These are phyloP conservation scores for Megalonaias nervosa DNA, from an alignment of 1,140 invertebrate species.

Conservation along the genomic window DNA sequence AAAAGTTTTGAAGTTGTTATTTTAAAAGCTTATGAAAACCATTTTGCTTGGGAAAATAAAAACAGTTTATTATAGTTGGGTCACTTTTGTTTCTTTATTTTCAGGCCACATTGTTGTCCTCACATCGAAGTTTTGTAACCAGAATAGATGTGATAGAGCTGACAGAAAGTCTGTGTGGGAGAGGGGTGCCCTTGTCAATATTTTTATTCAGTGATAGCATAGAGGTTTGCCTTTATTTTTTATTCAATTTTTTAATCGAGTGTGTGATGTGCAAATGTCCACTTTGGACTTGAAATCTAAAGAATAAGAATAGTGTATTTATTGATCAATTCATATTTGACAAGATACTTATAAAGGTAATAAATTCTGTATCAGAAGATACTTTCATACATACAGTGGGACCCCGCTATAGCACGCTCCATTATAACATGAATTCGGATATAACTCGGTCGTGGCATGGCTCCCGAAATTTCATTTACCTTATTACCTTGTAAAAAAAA, in stretches of 20 bases:
- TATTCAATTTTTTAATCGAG: background rate
- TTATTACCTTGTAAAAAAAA: too few relatives aligned
- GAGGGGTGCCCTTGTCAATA: conserved; percentile 89
- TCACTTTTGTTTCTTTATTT: conserved; percentile 49
- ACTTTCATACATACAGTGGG: too few relatives aligned
- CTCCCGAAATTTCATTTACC: too few relatives aligned
- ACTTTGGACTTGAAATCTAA: background rate
- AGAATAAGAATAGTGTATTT: background rate
- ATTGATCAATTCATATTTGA: background rate
- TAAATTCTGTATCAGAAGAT: background rate
- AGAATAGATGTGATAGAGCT: conserved; percentile 92
- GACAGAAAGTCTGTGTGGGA: conserved; percentile 86
- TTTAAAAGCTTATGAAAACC: background rate
- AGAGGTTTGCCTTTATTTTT: conserved; percentile 77
- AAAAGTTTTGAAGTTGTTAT: background rate
- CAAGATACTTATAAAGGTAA: background rate
- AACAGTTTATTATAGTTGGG: background rate
- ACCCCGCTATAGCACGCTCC: too few relatives aligned
- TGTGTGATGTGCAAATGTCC: background rate
- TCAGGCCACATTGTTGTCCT: conserved; percentile 89
- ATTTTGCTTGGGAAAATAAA: background rate
- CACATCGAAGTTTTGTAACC: conserved; percentile 89
- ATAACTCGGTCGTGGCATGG: too few relatives aligned
- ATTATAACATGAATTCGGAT: too few relatives aligned
- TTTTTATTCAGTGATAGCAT: conserved; percentile 96